Evolutionary conservation across 1,140 invertebrate species (phyloP), one percentile per base, ranked within the genome.

Genomic region (Odontomachus brunneus): DNA sequence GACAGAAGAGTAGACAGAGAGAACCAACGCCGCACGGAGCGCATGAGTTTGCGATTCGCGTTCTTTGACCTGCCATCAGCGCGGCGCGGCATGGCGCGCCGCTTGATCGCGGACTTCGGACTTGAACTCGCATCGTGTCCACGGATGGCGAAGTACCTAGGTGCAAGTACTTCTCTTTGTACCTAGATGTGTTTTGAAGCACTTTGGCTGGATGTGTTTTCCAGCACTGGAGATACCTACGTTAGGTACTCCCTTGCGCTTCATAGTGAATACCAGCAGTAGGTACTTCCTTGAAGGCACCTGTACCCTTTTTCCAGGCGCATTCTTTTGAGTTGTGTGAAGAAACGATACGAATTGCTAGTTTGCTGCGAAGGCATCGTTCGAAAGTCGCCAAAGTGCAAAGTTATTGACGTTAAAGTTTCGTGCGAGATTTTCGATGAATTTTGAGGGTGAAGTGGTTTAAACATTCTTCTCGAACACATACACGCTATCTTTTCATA

Each of bases 51-150:
- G 88, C 86, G 83, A 90, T 91, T 91, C 88, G 91, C 92, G 91
- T 92, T 92, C 91, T 92, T 93, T 93, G 91, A 92, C 92, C 92
- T 89, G 87, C 88, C 82, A 73, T 82, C 84, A 84, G 84, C 86
- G 76, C 72, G 80, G 78, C 71, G 60, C 65, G 51, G 74, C 49
- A 51, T 14, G 44, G 22, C 67, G 76, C 81, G 73, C 83, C 72
- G 62, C 62, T 66, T 49, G 65, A 76, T 80, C 73, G 75, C 22
- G 44, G 71, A 29, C 22, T 53, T 38, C 63, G 53, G 60, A 51
- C 75, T 81, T 26, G 24, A 24, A 33, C 38, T 66, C 29, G 55
- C n/a, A 17, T 9, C 75, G 3, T 29, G 73, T 62, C 67, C 48
- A 26, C 22, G 57, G 48, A 76, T 26, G 59, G 38, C 51, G 24